Evolutionary conservation across 1,140 invertebrate genomes (phyloP).

Genomic region (Orius insidiosus): DNA sequence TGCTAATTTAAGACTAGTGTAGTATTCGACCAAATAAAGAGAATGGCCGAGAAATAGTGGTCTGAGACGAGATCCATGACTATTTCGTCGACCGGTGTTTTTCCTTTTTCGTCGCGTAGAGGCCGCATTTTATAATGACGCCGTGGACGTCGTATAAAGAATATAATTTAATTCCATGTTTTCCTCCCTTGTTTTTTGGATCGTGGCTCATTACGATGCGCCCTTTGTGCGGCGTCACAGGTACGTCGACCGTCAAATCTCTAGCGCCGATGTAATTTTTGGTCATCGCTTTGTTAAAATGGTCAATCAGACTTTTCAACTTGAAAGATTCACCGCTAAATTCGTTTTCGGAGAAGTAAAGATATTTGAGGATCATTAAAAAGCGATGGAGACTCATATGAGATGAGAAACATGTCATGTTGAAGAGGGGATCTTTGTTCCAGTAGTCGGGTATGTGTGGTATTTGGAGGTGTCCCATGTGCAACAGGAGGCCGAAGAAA

Average conservation of each 20-base stretch:
- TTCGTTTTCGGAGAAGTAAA: background rate
- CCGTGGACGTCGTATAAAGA: slow-evolving; percentile 2
- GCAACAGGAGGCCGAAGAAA: slow-evolving; percentile 2
- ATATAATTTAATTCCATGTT: slow-evolving; percentile 3
- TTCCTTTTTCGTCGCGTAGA: slow-evolving; percentile 2
- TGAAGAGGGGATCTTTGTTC: slow-evolving; percentile 8
- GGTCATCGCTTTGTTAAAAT: background rate
- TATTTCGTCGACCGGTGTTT: slow-evolving; percentile 5
- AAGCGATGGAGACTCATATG: slow-evolving; percentile 7
- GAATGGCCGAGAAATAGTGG: slow-evolving; percentile 2
- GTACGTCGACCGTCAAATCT: slow-evolving; percentile 7
- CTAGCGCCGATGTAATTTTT: background rate
- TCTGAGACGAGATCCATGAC: slow-evolving; percentile 3
- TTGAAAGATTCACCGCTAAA: background rate
- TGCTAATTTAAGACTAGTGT: slow-evolving; percentile 1
- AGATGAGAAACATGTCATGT: slow-evolving; percentile 9
- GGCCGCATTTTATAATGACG: slow-evolving; percentile 1
- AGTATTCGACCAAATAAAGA: slow-evolving; percentile 5
- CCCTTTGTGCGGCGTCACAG: slow-evolving; percentile 6
- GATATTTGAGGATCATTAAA: slow-evolving; percentile 8
- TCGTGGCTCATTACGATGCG: slow-evolving; percentile 10
- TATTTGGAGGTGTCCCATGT: slow-evolving; percentile 9
- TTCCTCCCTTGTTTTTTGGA: slow-evolving; percentile 1
- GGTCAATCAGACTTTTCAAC: background rate
- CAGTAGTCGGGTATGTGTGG: slow-evolving; percentile 7